phyloP scores from a whole-genome alignment of 2,113 vertebrate genomes.

The Rattus rattus region DNA sequence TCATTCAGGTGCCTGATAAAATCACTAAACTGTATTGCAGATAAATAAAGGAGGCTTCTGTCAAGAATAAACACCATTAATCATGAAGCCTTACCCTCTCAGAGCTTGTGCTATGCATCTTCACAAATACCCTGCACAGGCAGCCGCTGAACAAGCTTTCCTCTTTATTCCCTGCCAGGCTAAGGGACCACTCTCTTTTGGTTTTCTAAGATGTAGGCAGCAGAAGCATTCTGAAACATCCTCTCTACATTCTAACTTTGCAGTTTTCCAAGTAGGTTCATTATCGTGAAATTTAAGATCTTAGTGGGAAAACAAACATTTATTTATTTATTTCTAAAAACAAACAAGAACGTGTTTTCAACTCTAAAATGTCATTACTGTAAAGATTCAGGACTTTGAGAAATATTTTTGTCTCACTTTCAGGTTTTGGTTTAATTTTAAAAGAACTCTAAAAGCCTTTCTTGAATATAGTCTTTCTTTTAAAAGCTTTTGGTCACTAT shows the following conservation, averaged over 20 bases:
- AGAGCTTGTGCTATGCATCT: conserved; percentile 91
- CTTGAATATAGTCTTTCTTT: background rate
- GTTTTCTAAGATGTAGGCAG: conserved; percentile 34
- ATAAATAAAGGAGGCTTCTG: conserved; percentile 99
- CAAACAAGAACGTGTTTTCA: background rate
- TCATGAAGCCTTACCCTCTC: conserved; percentile 95
- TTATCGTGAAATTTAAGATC: background rate
- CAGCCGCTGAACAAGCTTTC: conserved; percentile 83
- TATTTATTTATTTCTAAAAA: background rate
- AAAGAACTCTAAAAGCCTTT: background rate
- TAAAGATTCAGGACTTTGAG: conserved; percentile 4
- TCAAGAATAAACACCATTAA: conserved; percentile 99
- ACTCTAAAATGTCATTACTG: background rate
- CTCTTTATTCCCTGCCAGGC: conserved; percentile 52
- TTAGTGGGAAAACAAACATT: rapidly evolving
- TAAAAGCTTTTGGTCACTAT: background rate
- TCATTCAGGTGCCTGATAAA: conserved; percentile 99
- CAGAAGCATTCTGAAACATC: conserved; percentile 63
- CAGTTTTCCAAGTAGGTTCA: conserved; percentile 4
- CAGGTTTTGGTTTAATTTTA: background rate
- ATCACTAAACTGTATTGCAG: conserved; percentile 99
- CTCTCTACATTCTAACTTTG: conserved; percentile 33
- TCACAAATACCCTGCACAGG: conserved; percentile 84
- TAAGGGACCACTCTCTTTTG: conserved; percentile 65
- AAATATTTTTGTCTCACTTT: background rate